These are phyloP conservation scores for Hydrozoanthus gracilis DNA, from an alignment of 92 coral and sea anemone species.

Conservation along the genomic window DNA sequence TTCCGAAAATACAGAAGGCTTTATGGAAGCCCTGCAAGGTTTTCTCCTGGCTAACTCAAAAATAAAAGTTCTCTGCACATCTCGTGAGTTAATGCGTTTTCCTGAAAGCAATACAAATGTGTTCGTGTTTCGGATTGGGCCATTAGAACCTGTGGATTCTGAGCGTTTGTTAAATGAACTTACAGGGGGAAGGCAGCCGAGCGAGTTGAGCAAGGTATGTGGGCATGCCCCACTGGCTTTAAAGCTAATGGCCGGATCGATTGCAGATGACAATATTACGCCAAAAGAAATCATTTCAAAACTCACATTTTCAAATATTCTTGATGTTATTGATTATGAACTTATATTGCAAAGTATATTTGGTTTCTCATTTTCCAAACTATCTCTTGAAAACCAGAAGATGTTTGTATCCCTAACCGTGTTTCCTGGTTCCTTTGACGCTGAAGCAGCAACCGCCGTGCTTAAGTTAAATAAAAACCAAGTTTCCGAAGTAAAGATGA, in stretches of 20 bases:
- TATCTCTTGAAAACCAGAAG: not conserved
- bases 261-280: not conserved
- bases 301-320: not conserved
- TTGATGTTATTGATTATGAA: conserved; percentile 6
- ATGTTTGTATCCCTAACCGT: not conserved
- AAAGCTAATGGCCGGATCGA: conserved; percentile 2
- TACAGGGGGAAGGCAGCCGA: not conserved
- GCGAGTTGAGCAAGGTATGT: not conserved
- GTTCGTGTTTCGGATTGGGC: not conserved
- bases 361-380: not conserved
- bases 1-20: not conserved
- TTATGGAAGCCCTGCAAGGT: not conserved
- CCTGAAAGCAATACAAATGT: not conserved
- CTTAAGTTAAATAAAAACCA: not conserved
- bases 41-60: not conserved
- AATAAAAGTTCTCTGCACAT: conserved; percentile 14
- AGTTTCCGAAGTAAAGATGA: not conserved
- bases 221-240: not conserved
- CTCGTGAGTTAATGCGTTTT: not conserved
- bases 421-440: conserved; percentile 6
- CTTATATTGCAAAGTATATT: not conserved
- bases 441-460: no score
- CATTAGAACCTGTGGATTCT: not conserved
- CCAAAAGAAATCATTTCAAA: not conserved
- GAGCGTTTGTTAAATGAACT: not conserved